Evolutionary conservation across 2,113 vertebrate genomes (phyloP), one percentile per base, ranked within the genome.

Genomic region (Corynorhinus townsendii): DNA sequence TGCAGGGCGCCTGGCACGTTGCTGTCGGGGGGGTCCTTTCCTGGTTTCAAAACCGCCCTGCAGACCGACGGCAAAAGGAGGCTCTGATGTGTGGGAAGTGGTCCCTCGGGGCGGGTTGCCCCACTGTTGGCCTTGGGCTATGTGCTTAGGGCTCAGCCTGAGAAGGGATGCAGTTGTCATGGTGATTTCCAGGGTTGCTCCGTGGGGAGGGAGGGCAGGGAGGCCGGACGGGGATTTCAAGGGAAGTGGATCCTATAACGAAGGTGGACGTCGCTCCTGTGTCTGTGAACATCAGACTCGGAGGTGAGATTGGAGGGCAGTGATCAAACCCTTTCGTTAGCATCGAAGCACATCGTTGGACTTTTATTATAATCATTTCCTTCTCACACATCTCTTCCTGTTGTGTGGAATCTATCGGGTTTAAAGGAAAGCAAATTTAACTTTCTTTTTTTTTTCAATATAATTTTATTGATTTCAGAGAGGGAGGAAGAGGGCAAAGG

Each of bases 391-490:
- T 75, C 26, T 26, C 38, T 52, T 66, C 68, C 56, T 56, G n/a
- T 47, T 56, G 24, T 66, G 17, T 33, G 56, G 28, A 54, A 17
- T 40, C 81, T n/a, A 38, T 20, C 75, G 20, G 49, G 11, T 76
- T 86, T 90, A 56, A 56, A 52, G 59, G 4, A 59, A 59, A 86
- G 26, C 40, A 40, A 93, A 68, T 38, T 59, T 56, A 56, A 68
- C 56, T 56, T 49, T 10, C 45, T 85, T 93, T 86, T n/a, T n/a
- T 80, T 87, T 75, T 11, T 15, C 4, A 49, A 49, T 49, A 49
- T 16, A 49, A 17, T 49, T 49, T 16, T 49, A 49, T 49, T 49
- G 49, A 49, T 49, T 5, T 49, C 49, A 49, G 49, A 49, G 49
- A 17, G 15, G 49, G 5, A 49, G 49, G 49, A 4, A 49, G 49